These are phyloP conservation scores for Amia ocellicauda DNA, from an alignment of 2,113 vertebrate genomes.

Conservation along the genomic window DNA sequence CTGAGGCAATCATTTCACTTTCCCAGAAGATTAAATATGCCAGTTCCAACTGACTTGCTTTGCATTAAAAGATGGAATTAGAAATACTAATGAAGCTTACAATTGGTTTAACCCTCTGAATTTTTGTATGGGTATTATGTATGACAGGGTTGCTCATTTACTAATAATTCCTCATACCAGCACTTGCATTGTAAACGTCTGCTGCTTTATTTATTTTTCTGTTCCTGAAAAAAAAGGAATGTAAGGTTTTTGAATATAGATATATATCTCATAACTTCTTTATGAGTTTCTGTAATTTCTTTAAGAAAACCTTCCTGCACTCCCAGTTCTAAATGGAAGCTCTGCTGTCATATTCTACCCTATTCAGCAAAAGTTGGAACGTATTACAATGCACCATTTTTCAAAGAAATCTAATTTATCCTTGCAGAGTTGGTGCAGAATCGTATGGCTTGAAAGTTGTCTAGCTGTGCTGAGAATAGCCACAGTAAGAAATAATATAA, in stretches of 20 bases:
- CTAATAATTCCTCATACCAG: constrained; percentile 7
- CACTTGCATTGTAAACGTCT: not conserved
- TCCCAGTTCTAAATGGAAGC: not conserved
- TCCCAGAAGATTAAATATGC: constrained; percentile 21
- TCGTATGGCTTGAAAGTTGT: not conserved
- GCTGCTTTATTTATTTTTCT: not conserved
- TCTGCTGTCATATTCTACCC: not conserved
- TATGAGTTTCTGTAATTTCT: not conserved
- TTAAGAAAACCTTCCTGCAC: not conserved
- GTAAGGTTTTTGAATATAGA: not conserved
- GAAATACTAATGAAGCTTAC: constrained; percentile 27
- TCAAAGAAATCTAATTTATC: not conserved
- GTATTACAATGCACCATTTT: not conserved
- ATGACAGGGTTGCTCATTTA: not conserved
- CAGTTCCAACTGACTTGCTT: constrained; percentile 15
- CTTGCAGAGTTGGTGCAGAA: not conserved
- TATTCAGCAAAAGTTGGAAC: not conserved
- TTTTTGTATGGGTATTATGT: constrained; percentile 3
- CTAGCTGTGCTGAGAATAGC: not conserved
- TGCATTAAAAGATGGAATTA: constrained; percentile 23
- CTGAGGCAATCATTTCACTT: constrained; percentile 2
- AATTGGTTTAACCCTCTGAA: constrained; percentile 18
- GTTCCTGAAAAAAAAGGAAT: not conserved
- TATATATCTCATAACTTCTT: not conserved
- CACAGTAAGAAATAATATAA: not conserved